Evolutionary conservation across 2,888 invertebrate genomes (phyloP).

Genomic region (Heteromurus nitidus): DNA sequence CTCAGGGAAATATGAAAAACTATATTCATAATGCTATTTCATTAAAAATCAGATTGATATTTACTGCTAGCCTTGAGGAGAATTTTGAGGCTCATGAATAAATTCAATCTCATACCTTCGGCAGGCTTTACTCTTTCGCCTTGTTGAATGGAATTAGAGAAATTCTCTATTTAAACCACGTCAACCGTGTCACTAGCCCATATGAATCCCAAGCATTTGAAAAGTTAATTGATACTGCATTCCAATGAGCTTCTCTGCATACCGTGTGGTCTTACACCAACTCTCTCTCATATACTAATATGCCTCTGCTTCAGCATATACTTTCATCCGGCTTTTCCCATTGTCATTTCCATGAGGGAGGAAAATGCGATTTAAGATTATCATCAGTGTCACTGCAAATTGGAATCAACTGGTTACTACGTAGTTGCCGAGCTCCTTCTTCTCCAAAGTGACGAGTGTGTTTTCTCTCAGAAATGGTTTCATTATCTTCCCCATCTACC

Average conservation of each 20-base stretch:
- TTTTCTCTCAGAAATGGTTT: slow-evolving; percentile 22
- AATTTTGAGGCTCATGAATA: slow-evolving; percentile 30
- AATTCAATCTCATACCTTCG: slow-evolving; percentile 21
- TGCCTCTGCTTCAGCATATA: neutral
- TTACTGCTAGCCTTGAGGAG: slow-evolving; percentile 19
- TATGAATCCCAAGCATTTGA: slow-evolving; percentile 18
- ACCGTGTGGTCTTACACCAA: slow-evolving; percentile 5
- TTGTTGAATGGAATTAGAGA: slow-evolving; percentile 22
- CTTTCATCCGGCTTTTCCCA: no score
- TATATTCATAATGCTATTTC: slow-evolving; percentile 12
- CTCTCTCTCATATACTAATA: neutral
- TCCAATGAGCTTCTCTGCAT: slow-evolving; percentile 1
- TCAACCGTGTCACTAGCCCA: slow-evolving; percentile 12
- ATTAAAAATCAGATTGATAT: slow-evolving; percentile 47
- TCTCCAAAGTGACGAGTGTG: neutral
- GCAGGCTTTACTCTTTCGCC: neutral
- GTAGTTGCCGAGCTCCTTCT: neutral
- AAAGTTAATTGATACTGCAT: slow-evolving; percentile 51
- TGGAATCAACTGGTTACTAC: slow-evolving; percentile 58
- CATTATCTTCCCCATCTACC: slow-evolving; percentile 27
- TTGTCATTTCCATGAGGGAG: slow-evolving; percentile 35
- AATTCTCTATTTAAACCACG: slow-evolving; percentile 49
- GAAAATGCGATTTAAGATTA: slow-evolving; percentile 49
- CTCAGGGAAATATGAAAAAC: neutral
- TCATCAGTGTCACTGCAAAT: slow-evolving; percentile 56